Base-by-base conservation (phyloP, 1,140 invertebrate genomes). In the Saxidomus purpurata region DNA sequence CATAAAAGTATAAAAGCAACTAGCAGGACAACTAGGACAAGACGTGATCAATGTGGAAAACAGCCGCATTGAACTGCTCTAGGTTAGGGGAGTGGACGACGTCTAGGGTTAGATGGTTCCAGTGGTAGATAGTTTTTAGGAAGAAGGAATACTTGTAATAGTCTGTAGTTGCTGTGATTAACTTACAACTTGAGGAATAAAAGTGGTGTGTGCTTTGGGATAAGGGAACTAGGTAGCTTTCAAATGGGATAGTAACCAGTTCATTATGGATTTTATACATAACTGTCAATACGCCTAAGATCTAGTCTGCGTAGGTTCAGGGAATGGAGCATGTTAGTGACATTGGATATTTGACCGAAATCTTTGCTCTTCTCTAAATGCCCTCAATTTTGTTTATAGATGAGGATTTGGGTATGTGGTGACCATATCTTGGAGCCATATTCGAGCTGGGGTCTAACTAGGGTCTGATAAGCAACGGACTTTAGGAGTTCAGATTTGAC, bases 81-180 rank as follows among this genome's bases (percentile, higher is more conserved):
- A 43, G 63, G 31, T 8, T 52, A 28, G 40, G 47, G 4, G 13
- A 40, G 17, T 22, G 0, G 11, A 36, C 36, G 19, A 84, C 15
- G 47, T 38, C 34, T 9, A 47, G 0, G n/a, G 61, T 47, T 1
- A 69, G 22, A 19, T 55, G 4, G 15, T 83, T 47, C 43, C 61
- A 85, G 36, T 47, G 43, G 15, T 0, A 49, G 3, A 71, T 34
- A 0, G 25, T 38, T 71, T n/a, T 85, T 28, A 63, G 36, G n/a
- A 79, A 79, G 43, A 49, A 79, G 15, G 76, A 79, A 19, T 43
- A 55, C n/a, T 79, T 79, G 43, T 79, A 52, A 25, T 79, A 79
- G 43, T 79, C 76, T 3, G 76, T 52, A 8, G 76, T 79, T 31
- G 76, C 76, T 28, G 25, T 40, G 1, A 52, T 43, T 76, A 76